Percentiles rank a stretch among this genome's conserved stretches.
Conservation (phyloP, 2,113 vertebrate genomes). For the Zapus hudsonius region DNA sequence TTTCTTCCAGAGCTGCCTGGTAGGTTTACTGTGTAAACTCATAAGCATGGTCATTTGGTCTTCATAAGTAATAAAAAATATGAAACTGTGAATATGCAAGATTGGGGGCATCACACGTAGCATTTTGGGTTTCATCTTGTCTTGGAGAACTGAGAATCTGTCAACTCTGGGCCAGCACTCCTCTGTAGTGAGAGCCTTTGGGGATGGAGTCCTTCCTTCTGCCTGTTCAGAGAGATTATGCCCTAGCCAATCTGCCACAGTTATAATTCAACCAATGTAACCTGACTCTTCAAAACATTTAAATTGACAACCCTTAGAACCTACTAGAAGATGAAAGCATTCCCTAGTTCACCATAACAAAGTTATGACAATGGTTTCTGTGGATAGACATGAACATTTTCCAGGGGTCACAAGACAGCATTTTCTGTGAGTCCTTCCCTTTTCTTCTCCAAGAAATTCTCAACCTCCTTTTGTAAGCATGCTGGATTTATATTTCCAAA, state of each 20-base stretch:
- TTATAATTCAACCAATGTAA: neutral
- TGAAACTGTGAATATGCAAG: neutral
- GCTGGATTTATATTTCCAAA: neutral
- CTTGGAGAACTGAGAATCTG: neutral
- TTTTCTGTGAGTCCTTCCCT: neutral
- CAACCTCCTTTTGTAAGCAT: neutral
- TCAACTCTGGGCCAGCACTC: neutral
- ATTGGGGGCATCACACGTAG: neutral
- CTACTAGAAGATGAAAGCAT: neutral
- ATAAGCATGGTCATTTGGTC: neutral
- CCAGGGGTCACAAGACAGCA: neutral
- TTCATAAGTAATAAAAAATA: neutral
- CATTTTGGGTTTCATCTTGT: neutral
- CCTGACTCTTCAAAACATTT: neutral
- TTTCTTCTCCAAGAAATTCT: conserved; percentile 22
- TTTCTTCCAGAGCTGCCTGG: neutral
- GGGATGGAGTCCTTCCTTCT: neutral
- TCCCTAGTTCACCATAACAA: neutral
- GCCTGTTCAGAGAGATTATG: too few relatives aligned
- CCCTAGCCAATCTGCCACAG: neutral
- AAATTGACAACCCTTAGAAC: neutral
- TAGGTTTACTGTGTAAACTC: neutral
- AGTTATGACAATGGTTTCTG: neutral
- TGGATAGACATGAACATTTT: neutral
- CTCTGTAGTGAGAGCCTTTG: neutral